Evolutionary conservation across 1,140 invertebrate species (phyloP).

Genomic region (Orussus abietinus): DNA sequence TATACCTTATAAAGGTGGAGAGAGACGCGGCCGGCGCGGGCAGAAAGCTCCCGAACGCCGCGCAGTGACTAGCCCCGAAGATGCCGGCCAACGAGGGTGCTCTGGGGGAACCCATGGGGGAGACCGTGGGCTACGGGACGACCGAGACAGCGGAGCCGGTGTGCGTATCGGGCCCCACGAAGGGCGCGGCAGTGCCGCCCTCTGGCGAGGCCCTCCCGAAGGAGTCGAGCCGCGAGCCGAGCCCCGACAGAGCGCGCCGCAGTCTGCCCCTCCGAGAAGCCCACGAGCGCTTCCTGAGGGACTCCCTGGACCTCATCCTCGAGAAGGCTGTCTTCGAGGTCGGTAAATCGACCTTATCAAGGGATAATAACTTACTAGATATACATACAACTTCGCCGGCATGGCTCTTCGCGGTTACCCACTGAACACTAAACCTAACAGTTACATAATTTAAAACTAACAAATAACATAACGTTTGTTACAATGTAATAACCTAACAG

Average conservation of each 20-base stretch:
- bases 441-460: no score
- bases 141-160: constrained; percentile 2
- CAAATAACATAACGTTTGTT: no score
- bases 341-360: constrained; percentile 11
- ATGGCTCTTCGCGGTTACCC: no score
- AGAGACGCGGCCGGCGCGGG: no score
- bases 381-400: background rate
- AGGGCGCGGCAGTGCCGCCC: no score
- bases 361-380: background rate
- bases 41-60: constrained; percentile 2
- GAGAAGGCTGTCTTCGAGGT: constrained; percentile 72
- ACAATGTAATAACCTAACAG: no score
- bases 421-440: no score
- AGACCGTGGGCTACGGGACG: constrained; percentile 11
- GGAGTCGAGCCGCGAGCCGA: no score
- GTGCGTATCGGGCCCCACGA: background rate
- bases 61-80: no score
- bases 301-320: constrained; percentile 67
- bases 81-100: constrained; percentile 43
- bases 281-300: constrained; percentile 69
- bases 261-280: constrained; percentile 56
- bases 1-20: no score
- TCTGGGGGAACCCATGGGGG: constrained; percentile 21
- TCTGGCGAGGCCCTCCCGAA: no score
- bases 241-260: background rate